Base-by-base conservation (phyloP, 2,888 invertebrate species). In the Plemyria rubiginata region DNA sequence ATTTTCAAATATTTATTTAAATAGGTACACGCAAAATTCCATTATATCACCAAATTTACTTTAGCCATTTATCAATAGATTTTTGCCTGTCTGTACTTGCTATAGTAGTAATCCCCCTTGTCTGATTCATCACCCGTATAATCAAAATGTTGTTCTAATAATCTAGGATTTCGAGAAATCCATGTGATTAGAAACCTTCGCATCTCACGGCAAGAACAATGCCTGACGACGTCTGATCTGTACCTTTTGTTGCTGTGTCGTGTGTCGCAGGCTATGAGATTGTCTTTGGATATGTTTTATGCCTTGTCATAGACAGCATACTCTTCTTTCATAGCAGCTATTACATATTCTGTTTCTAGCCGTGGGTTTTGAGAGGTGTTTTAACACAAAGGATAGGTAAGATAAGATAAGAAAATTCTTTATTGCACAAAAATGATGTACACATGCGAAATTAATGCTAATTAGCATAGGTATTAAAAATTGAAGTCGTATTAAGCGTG, bases 221-320 rank as follows among this genome's bases (percentile, higher is more conserved):
- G 28, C 13, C 6, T 22, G 40, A 36, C 12, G 38, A 12, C 41
- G 13, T 3, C 36, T 36, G 48, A 38, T 55, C 46, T 22, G 22
- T 46, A n/a, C 16, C 54, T n/a, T 40, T 55, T 55, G 48, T 55
- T 48, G 15, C 43, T 32, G 36, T 38, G n/a, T 55, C 48, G 48
- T 40, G n/a, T 55, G 28, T 28, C 55, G 40, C 13, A 45, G 56
- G 29, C 38, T 38, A 11, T 38, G 16, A 9, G 50, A 38, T 38
- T n/a, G 28, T 48, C 12, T 48, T 48, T 28, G 28, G 11, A 51
- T 51, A 12, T 38, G 38, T 12, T 11, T 16, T 51, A 29, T 11
- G 29, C 29, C n/a, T 28, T 49, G 32, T 49, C 15, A 38, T 11
- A 32, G 36, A 38, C 36, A 38, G 9, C 11, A 3, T 38, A 38